A percentile compares a stretch with the other conserved stretches of the same genome.
Conservation (phyloP, 2,888 invertebrate genomes). For the Pollenia griseotomentosa region DNA sequence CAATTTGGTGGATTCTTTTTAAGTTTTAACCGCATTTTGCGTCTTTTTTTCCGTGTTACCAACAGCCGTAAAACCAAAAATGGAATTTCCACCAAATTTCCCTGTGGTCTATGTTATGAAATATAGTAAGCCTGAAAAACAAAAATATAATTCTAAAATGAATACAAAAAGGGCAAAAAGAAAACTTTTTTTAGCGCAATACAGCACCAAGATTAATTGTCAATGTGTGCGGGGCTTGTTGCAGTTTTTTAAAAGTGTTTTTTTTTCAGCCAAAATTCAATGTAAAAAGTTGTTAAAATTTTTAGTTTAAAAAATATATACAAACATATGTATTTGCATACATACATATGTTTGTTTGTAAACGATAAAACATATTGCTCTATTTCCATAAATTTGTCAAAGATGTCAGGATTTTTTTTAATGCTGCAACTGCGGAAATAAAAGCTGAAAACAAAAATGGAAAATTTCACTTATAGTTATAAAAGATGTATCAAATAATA, state of each 20-base stretch:
- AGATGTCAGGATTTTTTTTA: neutral
- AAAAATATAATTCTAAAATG: neutral
- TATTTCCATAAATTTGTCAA: conserved; percentile 31
- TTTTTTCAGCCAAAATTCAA: conserved; percentile 23
- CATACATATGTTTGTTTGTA: neutral
- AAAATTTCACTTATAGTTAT: no score
- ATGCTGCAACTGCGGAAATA: neutral
- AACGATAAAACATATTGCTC: conserved; percentile 6
- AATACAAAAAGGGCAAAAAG: neutral
- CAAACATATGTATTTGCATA: no score
- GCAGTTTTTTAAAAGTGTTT: neutral
- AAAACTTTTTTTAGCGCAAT: conserved; percentile 32
- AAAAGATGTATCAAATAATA: no score
- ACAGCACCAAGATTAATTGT: conserved; percentile 63
- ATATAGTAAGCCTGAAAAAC: conserved; percentile 50
- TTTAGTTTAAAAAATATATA: neutral
- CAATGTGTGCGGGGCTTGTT: conserved; percentile 33
- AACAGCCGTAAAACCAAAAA: neutral
- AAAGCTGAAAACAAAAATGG: neutral
- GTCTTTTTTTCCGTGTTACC: neutral
- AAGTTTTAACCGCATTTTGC: conserved; percentile 2
- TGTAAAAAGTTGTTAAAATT: conserved; percentile 5
- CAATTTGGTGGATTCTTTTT: conserved; percentile 13
- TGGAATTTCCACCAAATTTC: conserved; percentile 56
- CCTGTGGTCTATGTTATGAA: conserved; percentile 46